These are phyloP conservation scores for Phaethon lepturus DNA, from an alignment of 2,113 vertebrate species.

Conservation along the genomic window DNA sequence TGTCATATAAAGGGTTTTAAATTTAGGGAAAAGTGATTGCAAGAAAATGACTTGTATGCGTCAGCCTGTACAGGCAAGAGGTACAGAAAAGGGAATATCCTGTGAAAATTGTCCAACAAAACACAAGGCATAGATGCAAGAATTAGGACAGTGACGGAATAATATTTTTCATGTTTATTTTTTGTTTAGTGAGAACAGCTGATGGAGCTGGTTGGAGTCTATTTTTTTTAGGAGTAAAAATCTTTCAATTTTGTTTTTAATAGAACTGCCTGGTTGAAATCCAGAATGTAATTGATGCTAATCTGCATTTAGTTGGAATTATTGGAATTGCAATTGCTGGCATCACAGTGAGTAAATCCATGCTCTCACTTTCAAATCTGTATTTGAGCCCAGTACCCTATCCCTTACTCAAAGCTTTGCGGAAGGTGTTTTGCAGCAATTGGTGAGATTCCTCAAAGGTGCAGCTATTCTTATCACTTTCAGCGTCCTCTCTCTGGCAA, in stretches of 20 bases:
- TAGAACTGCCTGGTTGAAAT: constrained; percentile 90
- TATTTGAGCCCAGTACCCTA: not conserved
- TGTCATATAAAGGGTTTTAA: not conserved
- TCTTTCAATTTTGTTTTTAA: not conserved
- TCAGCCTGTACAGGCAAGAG: not conserved
- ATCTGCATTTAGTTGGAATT: constrained; percentile 91
- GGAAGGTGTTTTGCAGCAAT: not conserved
- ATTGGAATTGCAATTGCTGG: constrained; percentile 93
- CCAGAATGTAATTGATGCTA: constrained; percentile 82
- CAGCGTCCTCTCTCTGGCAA: not conserved
- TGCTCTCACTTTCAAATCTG: not conserved
- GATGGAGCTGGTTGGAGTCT: not conserved
- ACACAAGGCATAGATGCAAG: not conserved
- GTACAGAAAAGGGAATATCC: not conserved
- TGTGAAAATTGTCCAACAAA: not conserved
- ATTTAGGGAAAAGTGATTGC: not conserved
- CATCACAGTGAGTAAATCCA: constrained; percentile 87
- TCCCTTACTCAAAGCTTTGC: not conserved
- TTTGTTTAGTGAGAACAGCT: not conserved
- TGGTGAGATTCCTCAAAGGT: not conserved
- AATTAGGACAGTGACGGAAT: not conserved
- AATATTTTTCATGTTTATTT: not conserved
- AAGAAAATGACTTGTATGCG: not conserved
- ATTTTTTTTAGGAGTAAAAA: not conserved
- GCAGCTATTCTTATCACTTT: not conserved